A percentile compares a stretch with the other conserved stretches of the same genome.
These are phyloP conservation scores for Myotis daubentonii DNA, from an alignment of 2,797 vertebrate species.

Conservation along the genomic window DNA sequence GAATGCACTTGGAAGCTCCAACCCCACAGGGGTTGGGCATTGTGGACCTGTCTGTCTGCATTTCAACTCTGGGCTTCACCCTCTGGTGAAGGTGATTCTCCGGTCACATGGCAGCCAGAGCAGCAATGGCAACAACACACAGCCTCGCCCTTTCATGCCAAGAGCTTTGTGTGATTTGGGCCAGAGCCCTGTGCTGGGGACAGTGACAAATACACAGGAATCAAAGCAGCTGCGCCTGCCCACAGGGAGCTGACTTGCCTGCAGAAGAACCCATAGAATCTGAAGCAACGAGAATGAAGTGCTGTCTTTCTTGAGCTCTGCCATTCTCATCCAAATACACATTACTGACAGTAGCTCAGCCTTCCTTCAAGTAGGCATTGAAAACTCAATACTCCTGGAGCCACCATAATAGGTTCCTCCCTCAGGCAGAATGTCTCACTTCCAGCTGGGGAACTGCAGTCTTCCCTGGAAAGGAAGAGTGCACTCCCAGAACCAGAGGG, in stretches of 20 bases:
- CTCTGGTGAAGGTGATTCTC: background rate
- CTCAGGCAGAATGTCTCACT: background rate
- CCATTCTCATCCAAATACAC: background rate
- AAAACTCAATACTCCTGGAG: background rate
- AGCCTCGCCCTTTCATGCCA: background rate
- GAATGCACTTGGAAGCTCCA: conserved; percentile 44
- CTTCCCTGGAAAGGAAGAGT: background rate
- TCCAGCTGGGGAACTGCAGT: too few relatives aligned
- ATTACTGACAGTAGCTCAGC: background rate
- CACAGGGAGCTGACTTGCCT: background rate
- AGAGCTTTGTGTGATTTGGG: background rate
- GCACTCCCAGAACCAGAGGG: background rate
- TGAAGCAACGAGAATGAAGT: background rate
- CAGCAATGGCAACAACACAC: background rate
- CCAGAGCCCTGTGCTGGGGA: background rate
- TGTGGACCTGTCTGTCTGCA: conserved; percentile 55
- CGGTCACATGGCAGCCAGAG: background rate
- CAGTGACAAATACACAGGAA: background rate
- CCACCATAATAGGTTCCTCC: too few relatives aligned
- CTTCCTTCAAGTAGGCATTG: background rate
- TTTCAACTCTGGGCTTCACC: conserved; percentile 39
- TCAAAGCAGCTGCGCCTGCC: background rate
- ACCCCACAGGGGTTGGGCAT: background rate
- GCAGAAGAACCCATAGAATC: background rate
- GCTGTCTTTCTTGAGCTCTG: background rate